Conservation (phyloP, 1,140 invertebrate species). For the Centruroides vittatus region DNA sequence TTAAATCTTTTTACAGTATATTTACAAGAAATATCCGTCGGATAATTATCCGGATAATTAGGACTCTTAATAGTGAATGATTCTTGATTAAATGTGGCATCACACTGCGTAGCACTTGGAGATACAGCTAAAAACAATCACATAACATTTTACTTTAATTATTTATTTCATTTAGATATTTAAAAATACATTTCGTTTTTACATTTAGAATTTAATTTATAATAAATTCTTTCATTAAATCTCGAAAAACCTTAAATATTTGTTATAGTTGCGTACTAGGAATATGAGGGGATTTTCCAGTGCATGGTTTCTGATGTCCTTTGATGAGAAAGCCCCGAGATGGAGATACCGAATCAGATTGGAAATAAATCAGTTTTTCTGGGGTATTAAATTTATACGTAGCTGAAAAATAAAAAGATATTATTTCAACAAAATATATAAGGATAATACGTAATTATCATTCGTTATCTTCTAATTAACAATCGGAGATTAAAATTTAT, state of each 20-base stretch:
- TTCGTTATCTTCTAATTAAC: too few relatives aligned
- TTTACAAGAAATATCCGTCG: constrained; percentile 13
- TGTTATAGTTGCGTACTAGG: not conserved
- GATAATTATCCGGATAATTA: constrained; percentile 16
- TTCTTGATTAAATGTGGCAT: constrained; percentile 2
- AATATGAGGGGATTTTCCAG: not conserved
- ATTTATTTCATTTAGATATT: too few relatives aligned
- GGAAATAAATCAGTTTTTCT: constrained; percentile 15
- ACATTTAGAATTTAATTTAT: too few relatives aligned
- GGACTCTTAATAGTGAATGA: constrained; percentile 16
- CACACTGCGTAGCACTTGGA: constrained; percentile 3
- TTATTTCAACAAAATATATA: too few relatives aligned
- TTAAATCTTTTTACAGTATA: constrained; percentile 12
- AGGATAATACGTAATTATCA: too few relatives aligned
- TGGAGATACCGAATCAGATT: constrained; percentile 9
- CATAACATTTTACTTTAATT: not conserved
- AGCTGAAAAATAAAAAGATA: not conserved
- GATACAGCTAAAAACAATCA: not conserved
- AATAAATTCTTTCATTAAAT: too few relatives aligned
- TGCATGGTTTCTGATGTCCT: constrained; percentile 14
- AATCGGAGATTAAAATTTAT: too few relatives aligned
- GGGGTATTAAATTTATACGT: constrained; percentile 13
- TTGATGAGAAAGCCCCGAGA: constrained; percentile 13
- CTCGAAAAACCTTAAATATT: too few relatives aligned
- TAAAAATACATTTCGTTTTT: too few relatives aligned